Conservation (phyloP, 1,140 invertebrate species). For the Halictus rubicundus region DNA sequence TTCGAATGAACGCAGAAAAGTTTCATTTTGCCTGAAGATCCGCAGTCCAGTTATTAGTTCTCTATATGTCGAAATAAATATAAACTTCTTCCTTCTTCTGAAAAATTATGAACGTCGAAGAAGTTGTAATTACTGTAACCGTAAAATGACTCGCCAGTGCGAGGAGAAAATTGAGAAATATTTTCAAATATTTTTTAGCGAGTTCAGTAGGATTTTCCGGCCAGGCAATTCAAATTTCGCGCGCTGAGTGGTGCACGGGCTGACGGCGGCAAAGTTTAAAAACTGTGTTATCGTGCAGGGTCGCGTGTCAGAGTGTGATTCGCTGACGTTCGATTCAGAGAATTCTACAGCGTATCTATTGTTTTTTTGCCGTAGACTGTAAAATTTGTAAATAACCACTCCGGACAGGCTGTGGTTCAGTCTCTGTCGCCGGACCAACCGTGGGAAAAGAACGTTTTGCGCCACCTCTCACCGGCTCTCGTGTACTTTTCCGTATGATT, state of each 20-base stretch:
- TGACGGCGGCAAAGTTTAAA: neutral
- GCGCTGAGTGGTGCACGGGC: neutral
- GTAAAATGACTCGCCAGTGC: no score
- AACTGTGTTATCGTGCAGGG: neutral
- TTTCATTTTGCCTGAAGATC: no score
- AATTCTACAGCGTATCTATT: neutral
- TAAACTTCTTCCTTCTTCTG: no score
- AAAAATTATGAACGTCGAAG: no score
- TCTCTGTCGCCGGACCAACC: no score
- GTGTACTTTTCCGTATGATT: neutral
- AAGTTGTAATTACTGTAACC: no score
- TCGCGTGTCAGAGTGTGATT: neutral
- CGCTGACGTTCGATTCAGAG: neutral
- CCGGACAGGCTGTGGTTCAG: neutral
- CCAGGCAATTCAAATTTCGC: no score
- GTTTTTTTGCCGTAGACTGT: conserved; percentile 26
- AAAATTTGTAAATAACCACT: conserved; percentile 57
- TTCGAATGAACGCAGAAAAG: no score
- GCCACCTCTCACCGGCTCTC: neutral
- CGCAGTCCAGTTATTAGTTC: no score
- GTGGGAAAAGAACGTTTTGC: neutral
- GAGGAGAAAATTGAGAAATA: neutral
- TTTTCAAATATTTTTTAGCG: neutral
- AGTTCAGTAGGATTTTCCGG: neutral
- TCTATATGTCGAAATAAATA: no score